Percentiles rank a stretch among this genome's conserved stretches.
Conservation (phyloP, 92 coral and sea anemone genomes). For the Micromussa lordhowensis region DNA sequence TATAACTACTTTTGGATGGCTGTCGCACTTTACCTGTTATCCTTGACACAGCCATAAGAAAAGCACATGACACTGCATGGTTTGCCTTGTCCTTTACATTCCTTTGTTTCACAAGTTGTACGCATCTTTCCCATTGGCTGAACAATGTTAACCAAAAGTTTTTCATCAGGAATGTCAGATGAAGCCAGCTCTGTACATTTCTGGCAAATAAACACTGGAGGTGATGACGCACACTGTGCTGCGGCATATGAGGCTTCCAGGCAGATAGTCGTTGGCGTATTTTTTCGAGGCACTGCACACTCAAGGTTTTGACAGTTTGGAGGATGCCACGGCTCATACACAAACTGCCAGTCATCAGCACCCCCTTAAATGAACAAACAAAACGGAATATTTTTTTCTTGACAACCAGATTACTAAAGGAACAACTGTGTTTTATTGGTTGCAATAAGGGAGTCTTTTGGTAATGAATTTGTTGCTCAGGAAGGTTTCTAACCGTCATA, state of each 20-base stretch:
- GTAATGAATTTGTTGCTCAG: too few relatives aligned
- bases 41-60: slow-evolving; percentile 87
- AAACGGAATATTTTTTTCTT: too few relatives aligned
- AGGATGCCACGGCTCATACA: slow-evolving; percentile 96
- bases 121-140: slow-evolving; percentile 95
- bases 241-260: slow-evolving; percentile 95
- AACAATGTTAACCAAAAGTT: slow-evolving; percentile 61
- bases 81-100: slow-evolving; percentile 89
- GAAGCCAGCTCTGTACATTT: slow-evolving; percentile 81
- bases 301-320: slow-evolving; percentile 81
- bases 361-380: slow-evolving; percentile 66
- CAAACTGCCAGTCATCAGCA: slow-evolving; percentile 98
- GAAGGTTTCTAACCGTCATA: too few relatives aligned
- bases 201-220: slow-evolving; percentile 91
- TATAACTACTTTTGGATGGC: not conserved
- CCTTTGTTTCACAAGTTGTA: slow-evolving; percentile 91
- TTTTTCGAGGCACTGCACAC: slow-evolving; percentile 79
- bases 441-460: too few relatives aligned
- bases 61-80: slow-evolving; percentile 90
- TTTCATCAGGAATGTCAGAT: slow-evolving; percentile 56
- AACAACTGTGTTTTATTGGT: too few relatives aligned
- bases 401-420: too few relatives aligned
- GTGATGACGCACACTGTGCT: slow-evolving; percentile 74
- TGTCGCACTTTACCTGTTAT: slow-evolving; percentile 74
- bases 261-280: slow-evolving; percentile 82